Evolutionary conservation across 1,140 invertebrate species (phyloP), one percentile per base, ranked within the genome.

Genomic region (Rhopalosiphum maidis): DNA sequence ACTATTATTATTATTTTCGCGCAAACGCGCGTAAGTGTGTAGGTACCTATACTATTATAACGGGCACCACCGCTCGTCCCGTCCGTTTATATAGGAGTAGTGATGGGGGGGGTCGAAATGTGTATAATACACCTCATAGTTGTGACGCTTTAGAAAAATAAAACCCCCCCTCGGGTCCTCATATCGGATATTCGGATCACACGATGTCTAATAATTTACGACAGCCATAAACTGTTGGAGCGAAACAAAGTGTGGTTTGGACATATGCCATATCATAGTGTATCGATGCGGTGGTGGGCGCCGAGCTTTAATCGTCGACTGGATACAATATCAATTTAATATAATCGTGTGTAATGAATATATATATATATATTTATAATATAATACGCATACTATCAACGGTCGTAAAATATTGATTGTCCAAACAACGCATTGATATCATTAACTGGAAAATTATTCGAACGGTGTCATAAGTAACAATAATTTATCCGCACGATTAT

Each of bases 361-460:
- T 46, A 46, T 46, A 46, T 46, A 46, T 46, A 46, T 3, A 46
- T 46, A 46, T 46, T 46, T 51, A 51, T 51, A 48, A 51, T 51
- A n/a, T 77, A 77, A n/a, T 77, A 77, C 60, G 60, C 60, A n/a
- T 77, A 77, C 60, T n/a, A 77, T 77, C n/a, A n/a, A 77, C 60
- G 60, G 30, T n/a, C 60, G 60, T 77, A 77, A 77, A 77, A 77
- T 77, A 77, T 77, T n/a, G 60, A 77, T 77, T n/a, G 60, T 77
- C n/a, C 60, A 18, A 77, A n/a, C 60, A n/a, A n/a, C n/a, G 30
- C 60, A n/a, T 35, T 77, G 30, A 77, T 77, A 77, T 77, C 30
- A n/a, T 77, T 23, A 77, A 77, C 60, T 35, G 11, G 60, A 77
- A 77, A 77, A 77, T 35, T 77, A n/a, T 77, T 77, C 60, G 30